Base-by-base conservation (phyloP, 2,797 vertebrate genomes). In the Sebastes glaucus region DNA sequence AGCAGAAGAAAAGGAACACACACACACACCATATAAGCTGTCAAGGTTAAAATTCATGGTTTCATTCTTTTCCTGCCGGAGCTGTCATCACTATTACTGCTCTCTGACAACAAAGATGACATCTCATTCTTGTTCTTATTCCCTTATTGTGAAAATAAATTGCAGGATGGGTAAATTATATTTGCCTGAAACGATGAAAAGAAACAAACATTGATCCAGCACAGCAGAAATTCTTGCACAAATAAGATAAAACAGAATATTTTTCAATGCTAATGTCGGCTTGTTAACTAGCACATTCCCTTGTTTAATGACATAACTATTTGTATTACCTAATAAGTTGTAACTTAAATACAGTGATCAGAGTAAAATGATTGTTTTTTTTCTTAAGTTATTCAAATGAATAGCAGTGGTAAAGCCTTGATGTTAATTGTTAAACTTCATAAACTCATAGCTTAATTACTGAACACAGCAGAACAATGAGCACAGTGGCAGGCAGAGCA, bases 91-190 rank as follows among this genome's bases (percentile, higher is more conserved):
- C 67, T 72, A 68, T 80, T 63, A 32, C 68, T 33, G 69, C 63
- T 78, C 66, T 53, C 64, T 60, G 78, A 88, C 82, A 93, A 71
- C 32, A 84, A 84, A 75, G 74, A 63, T 80, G 75, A 87, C 72
- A 84, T 72, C 42, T 81, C 80, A 57, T 84, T 87, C 53, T 77
- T 67, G n/a, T 80, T 73, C 7, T 23, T 65, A 81, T 63, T 46
- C 22, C 52, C 2, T 83, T 77, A 63, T 67, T 71, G 74, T 75
- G 49, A 6, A 86, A 82, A 80, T 30, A 70, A 81, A 80, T 80
- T 80, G 59, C 59, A 53, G 71, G 23, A 77, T 56, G 23, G 63
- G 22, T 62, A 49, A 85, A 84, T 78, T 66, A 62, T 22, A 60
- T 81, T 80, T 70, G 6, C 49, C 32, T 4, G 35, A 82, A 81